phyloP scores from a whole-genome alignment of 2,797 vertebrate genomes.

The Bradypodion pumilum region DNA sequence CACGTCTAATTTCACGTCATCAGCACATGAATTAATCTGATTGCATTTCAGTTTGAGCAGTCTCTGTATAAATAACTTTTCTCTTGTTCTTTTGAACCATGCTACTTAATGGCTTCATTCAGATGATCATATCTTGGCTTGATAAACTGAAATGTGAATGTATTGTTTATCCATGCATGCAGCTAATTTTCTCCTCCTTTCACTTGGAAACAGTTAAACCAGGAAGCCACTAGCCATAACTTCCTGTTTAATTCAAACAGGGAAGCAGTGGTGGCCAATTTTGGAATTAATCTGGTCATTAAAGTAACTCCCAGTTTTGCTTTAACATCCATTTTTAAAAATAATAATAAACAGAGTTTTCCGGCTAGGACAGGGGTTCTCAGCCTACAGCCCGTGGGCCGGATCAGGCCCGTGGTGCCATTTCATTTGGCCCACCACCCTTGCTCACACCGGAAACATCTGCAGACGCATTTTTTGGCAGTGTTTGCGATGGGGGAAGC shows the following conservation, averaged over 20 bases:
- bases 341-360: no score
- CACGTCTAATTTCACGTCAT: slow-evolving; percentile 61
- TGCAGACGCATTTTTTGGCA: no score
- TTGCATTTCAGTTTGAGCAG: slow-evolving; percentile 61
- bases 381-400: no score
- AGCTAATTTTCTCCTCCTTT: background rate
- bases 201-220: background rate
- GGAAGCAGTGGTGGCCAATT: background rate
- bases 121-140: background rate
- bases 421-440: no score
- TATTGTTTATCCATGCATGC: background rate
- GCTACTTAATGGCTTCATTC: slow-evolving; percentile 56
- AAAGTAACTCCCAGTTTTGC: background rate
- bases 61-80: slow-evolving; percentile 74
- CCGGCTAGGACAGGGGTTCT: no score
- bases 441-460: no score
- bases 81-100: slow-evolving; percentile 68
- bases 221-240: background rate
- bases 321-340: background rate
- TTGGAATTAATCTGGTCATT: background rate
- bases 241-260: background rate
- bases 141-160: background rate
- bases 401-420: no score
- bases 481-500: no score
- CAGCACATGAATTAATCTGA: slow-evolving; percentile 61